A percentile compares a stretch with the other conserved stretches of the same genome.
Conservation (phyloP, 2,113 vertebrate species). For the Callionymus lyra region DNA sequence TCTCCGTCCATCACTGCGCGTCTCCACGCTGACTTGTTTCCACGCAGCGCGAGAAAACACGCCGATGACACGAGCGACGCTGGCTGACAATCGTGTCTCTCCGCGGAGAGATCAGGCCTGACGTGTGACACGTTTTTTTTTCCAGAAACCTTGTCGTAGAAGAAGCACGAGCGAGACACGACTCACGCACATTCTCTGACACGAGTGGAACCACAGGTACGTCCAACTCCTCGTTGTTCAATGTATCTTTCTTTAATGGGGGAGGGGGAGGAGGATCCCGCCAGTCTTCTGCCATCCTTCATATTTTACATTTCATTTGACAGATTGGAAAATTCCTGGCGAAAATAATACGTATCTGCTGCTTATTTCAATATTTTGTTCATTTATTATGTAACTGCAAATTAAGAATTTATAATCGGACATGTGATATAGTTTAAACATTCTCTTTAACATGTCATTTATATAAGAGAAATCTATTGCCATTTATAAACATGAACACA, state of each 20-base stretch:
- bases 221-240: conserved; percentile 13
- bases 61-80: conserved; percentile 50
- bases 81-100: conserved; percentile 55
- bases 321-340: too few species aligned
- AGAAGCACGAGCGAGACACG: conserved; percentile 30
- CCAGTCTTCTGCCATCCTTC: neutral
- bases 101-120: conserved; percentile 34
- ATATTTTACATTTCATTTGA: too few species aligned
- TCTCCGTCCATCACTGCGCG: conserved; percentile 21
- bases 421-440: too few species aligned
- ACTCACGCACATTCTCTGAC: conserved; percentile 37
- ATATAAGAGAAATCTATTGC: too few species aligned
- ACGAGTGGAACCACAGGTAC: conserved; percentile 56
- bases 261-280: too few species aligned
- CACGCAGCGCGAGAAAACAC: conserved; percentile 11
- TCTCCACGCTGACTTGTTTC: neutral
- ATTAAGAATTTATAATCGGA: too few species aligned
- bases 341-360: too few species aligned
- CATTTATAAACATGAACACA: too few species aligned
- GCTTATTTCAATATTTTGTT: too few species aligned
- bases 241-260: too few species aligned
- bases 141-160: conserved; percentile 11
- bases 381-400: too few species aligned
- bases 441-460: too few species aligned
- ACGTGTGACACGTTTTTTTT: conserved; percentile 29